These are phyloP conservation scores for Caiman crocodilus DNA, from an alignment of 2,797 vertebrate species.

Conservation along the genomic window DNA sequence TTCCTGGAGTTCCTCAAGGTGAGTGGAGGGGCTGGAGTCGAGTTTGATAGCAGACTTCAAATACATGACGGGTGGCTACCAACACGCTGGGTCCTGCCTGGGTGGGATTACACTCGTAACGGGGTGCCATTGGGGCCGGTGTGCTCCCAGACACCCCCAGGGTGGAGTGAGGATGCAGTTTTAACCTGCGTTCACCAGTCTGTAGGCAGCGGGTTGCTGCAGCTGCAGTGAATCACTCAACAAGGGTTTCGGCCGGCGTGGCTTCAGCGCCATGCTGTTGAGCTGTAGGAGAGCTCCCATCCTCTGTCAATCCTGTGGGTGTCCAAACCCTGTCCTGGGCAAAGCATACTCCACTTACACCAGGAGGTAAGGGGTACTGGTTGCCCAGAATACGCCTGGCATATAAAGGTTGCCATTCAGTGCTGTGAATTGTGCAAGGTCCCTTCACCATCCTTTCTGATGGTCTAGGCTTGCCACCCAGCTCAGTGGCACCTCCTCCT, in stretches of 20 bases:
- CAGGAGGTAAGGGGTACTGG: neutral
- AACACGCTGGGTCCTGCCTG: no score
- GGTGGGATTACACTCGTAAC: neutral
- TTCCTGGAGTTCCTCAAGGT: constrained; percentile 98
- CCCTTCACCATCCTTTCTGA: neutral
- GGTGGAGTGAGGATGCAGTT: neutral
- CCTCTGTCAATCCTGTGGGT: neutral
- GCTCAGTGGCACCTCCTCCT: neutral
- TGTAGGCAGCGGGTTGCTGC: no score
- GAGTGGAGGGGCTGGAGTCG: neutral
- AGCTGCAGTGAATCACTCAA: neutral
- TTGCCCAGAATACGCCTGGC: neutral
- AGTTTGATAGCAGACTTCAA: neutral
- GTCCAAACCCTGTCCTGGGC: neutral
- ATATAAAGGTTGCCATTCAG: neutral
- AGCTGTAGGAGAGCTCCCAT: neutral
- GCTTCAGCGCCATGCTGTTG: neutral
- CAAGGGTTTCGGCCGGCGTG: neutral
- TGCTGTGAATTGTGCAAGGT: neutral
- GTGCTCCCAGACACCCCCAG: neutral
- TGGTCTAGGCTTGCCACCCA: neutral
- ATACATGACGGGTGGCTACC: no score
- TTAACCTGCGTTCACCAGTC: neutral
- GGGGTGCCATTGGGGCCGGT: neutral
- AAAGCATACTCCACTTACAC: neutral